Conservation (phyloP, 2,113 vertebrate species). For the Indri indri region DNA sequence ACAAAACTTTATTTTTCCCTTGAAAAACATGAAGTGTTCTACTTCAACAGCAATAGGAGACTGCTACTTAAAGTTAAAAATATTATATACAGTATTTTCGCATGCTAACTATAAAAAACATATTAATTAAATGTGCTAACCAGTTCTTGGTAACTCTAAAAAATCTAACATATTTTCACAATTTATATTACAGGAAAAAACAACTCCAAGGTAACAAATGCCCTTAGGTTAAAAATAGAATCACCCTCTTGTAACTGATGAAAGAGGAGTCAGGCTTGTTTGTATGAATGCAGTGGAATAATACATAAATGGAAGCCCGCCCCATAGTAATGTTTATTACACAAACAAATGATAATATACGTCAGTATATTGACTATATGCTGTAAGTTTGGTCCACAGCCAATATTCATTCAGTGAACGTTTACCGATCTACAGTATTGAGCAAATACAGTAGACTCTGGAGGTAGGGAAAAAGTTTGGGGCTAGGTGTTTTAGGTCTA, state of each 20-base stretch:
- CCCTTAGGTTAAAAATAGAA: constrained; percentile 9
- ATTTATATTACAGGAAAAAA: constrained; percentile 23
- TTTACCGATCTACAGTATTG: background rate
- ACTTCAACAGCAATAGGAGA: background rate
- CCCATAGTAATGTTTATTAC: background rate
- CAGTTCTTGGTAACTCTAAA: constrained; percentile 5
- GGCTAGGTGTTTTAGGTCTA: background rate
- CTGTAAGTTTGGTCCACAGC: background rate
- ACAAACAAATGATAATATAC: background rate
- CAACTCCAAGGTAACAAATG: constrained; percentile 42
- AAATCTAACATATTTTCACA: constrained; percentile 31
- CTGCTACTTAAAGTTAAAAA: constrained; percentile 7
- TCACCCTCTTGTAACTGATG: background rate
- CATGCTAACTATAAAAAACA: background rate
- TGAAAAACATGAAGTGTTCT: background rate
- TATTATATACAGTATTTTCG: background rate
- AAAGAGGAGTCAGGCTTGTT: background rate
- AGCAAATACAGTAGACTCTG: background rate
- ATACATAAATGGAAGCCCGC: background rate
- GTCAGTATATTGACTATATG: background rate
- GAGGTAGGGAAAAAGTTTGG: background rate
- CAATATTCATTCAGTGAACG: background rate
- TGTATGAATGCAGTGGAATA: background rate
- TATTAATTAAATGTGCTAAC: constrained; percentile 64
- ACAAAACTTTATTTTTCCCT: background rate